Base-by-base conservation (phyloP, 2,888 invertebrate species). In the Desoria tigrina region DNA sequence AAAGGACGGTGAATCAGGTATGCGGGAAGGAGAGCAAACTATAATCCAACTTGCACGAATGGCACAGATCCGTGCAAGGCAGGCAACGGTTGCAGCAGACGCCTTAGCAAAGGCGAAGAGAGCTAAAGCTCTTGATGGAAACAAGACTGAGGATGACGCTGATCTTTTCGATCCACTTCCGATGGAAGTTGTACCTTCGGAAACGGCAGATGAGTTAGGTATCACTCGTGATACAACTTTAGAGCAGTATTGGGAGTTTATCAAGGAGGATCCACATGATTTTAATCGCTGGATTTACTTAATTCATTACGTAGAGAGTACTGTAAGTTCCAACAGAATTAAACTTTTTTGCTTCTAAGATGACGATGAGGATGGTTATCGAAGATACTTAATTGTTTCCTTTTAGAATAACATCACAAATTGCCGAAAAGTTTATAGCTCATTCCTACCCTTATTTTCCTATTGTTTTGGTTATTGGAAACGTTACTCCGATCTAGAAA, bases 381-480 rank as follows among this genome's bases (percentile, higher is more conserved):
- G n/a, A n/a, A n/a, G n/a, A n/a, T n/a, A n/a, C n/a, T n/a, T n/a
- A n/a, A n/a, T n/a, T n/a, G n/a, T n/a, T n/a, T n/a, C n/a, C 11
- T 32, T 32, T 32, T 63, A 78, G 77, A 66, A 74, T 53, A 77
- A 77, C 61, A 61, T 78, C 14, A 72, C 74, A 21, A 72, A 73
- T 23, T 77, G 73, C 21, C 74, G 78, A 1, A 74, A 73, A 39
- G 78, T 76, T 1, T 78, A 77, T 60, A 77, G 77, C 57, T 77
- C 77, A 1, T 78, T 78, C 70, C 69, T 78, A 45, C 78, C 78
- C 2, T 58, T 78, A 26, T 78, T 77, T 57, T 78, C 78, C 0
- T 78, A 78, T 59, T 78, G 78, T 61, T 78, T 77, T 72, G 78
- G 78, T 7, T 78, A 78, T 51, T 78, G 78, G 78, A 78, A 77